Percentiles rank a stretch among this genome's conserved stretches.
Conservation (phyloP, 1,140 invertebrate species). For the Pachyrhynchus sulphureomaculatus region DNA sequence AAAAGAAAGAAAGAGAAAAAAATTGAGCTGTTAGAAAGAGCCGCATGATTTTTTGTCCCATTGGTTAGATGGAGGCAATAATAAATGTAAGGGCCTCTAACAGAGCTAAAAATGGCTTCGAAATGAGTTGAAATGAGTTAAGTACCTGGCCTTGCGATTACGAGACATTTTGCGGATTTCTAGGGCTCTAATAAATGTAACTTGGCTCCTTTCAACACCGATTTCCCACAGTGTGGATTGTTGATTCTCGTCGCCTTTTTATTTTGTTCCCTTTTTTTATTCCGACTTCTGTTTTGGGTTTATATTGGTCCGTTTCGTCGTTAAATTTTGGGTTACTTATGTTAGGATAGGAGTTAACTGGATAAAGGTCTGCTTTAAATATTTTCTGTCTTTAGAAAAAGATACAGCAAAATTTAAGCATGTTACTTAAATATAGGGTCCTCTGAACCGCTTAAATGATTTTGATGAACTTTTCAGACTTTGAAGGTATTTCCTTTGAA, state of each 20-base stretch:
- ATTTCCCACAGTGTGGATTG: constrained; percentile 18
- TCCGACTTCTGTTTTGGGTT: too few species aligned
- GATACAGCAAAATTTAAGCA: too few species aligned
- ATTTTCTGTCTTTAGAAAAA: too few species aligned
- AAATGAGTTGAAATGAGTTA: constrained; percentile 26
- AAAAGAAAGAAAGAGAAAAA: too few species aligned
- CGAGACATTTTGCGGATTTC: constrained; percentile 22
- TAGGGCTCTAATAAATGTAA: constrained; percentile 22
- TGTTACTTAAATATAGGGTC: too few species aligned
- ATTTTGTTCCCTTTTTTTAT: background rate
- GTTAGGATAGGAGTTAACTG: too few species aligned
- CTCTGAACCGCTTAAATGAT: too few species aligned
- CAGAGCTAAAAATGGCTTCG: constrained; percentile 23
- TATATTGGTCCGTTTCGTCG: too few species aligned
- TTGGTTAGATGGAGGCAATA: background rate
- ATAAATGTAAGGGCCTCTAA: constrained; percentile 15
- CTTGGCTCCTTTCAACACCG: constrained; percentile 15
- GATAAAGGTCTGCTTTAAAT: too few species aligned
- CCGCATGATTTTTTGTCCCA: too few species aligned
- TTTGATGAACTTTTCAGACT: constrained; percentile 3
- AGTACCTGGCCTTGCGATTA: constrained; percentile 23
- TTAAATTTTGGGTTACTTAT: too few species aligned
- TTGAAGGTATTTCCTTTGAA: constrained; percentile 5
- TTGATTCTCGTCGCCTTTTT: constrained; percentile 14
- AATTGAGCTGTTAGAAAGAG: too few species aligned